Conservation (phyloP, 2,797 vertebrate genomes). For the Phrynocephalus guinanensis region DNA sequence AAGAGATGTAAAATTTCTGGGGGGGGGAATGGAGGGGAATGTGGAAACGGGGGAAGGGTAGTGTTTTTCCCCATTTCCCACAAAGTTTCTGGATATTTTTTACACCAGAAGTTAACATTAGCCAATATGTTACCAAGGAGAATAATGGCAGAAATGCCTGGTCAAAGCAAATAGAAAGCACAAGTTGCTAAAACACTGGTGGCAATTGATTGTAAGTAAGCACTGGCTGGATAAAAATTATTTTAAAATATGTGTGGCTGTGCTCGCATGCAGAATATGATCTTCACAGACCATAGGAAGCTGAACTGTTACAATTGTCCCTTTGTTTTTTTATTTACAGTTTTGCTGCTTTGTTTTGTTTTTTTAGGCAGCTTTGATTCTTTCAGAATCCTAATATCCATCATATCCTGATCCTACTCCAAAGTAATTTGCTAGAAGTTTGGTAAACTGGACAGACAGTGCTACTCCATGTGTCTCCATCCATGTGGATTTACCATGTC, state of each 20-base stretch:
- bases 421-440: not conserved
- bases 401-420: not conserved
- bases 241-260: not conserved
- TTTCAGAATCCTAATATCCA: not conserved
- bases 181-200: not conserved
- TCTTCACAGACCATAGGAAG: not conserved
- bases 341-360: too few relatives aligned
- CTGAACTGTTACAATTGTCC: too few relatives aligned
- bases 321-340: too few relatives aligned
- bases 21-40: too few relatives aligned
- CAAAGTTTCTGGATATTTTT: too few relatives aligned
- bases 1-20: too few relatives aligned
- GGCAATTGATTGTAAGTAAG: not conserved
- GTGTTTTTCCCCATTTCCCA: too few relatives aligned
- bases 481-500: not conserved
- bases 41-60: too few relatives aligned
- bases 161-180: not conserved
- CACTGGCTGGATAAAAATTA: not conserved
- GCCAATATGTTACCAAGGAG: slow-evolving; percentile 61
- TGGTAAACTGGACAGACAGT: not conserved
- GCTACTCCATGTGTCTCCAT: not conserved
- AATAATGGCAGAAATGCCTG: slow-evolving; percentile 3
- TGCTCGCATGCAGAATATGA: not conserved
- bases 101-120: slow-evolving; percentile 38
- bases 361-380: not conserved